Evolutionary conservation across 2,888 invertebrate genomes (phyloP), one percentile per base, ranked within the genome.

Genomic region (Perithous albicinctus): DNA sequence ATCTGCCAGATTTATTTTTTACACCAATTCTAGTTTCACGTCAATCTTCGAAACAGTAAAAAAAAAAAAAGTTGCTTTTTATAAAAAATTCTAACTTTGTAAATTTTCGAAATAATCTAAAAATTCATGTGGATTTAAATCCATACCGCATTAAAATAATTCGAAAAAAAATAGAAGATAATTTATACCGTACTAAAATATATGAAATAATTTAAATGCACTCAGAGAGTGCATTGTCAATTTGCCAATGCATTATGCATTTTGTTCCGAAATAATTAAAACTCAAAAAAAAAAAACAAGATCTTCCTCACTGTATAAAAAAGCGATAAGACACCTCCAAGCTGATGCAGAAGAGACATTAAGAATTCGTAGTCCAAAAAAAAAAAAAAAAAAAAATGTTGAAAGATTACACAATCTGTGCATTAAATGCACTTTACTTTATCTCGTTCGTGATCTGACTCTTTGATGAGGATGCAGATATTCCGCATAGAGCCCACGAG

Each of bases 391-490:
- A 51, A 54, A 51, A 26, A 26, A 26, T n/a, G 2, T 12, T 20
- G n/a, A 54, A 23, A 26, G 26, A 54, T 54, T 54, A 54, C 54
- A 54, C 26, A 54, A 54, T 54, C 54, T 26, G 26, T 23, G 26
- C 54, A 54, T 54, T 54, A 54, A 54, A 72, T 32, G 35, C 59
- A 20, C 41, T 54, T 23, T 29, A 56, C 29, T 59, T 26, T 48
- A 59, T n/a, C 29, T 72, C 48, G 12, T 18, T 20, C 18, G 32
- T 63, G 63, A 48, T 59, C 32, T 20, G 61, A 38, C 15, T 26
- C n/a, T 72, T 35, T 72, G 38, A 59, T 56, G 26, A 26, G 20
- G 10, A 54, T 23, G 15, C 54, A 69, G 48, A 69, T 69, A n/a
- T n/a, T 48, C 26, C 20, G 48, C n/a, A n/a, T 26, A 8, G 12